Base-by-base conservation (phyloP, 1,140 invertebrate species). In the Scaptomyza hsui region DNA sequence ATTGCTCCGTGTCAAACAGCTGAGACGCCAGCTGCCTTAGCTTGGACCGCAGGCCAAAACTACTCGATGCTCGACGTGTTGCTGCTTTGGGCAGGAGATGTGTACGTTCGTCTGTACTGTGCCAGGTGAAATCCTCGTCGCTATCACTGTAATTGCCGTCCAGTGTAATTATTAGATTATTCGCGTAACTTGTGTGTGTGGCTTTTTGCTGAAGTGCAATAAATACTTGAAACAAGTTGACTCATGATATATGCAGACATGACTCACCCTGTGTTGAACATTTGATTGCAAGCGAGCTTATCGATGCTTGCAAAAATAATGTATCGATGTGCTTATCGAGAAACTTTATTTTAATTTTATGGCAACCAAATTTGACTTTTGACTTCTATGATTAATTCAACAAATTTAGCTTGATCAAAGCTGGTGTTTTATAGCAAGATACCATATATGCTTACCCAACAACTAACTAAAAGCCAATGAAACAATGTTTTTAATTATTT, bases 11-110 rank as follows among this genome's bases (percentile, higher is more conserved):
- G 60, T 70, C 79, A 19, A 83, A 51, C 60, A 85, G 64, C 78
- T 86, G 83, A 67, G 81, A 73, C 37, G 80, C 70, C 53, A 86
- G 75, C 48, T 85, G 81, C 65, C 57, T 69, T 55, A 85, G 39
- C 41, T 81, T 85, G 13, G 65, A 55, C 37, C 74, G 64, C 65
- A 86, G 52, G 35, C 72, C 42, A 26, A 75, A 75, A 55, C 49
- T 81, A 19, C 10, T 42, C n/a, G 57, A 70, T 47, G 53, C 71
- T 12, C 42, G 19, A 10, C 44, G 32, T 35, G 24, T 26, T 6
- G 24, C 56, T 29, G 32, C 51, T 45, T 67, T 63, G 18, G 77
- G 77, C 44, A 86, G 60, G 18, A 86, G 71, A 68, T 26, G 70
- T 39, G 65, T 48, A n/a, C 49, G 71, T n/a, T 86, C 81, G 82